Evolutionary conservation across 2,888 invertebrate genomes (phyloP), one percentile per base, ranked within the genome.

Genomic region (Serrognathus titanus): DNA sequence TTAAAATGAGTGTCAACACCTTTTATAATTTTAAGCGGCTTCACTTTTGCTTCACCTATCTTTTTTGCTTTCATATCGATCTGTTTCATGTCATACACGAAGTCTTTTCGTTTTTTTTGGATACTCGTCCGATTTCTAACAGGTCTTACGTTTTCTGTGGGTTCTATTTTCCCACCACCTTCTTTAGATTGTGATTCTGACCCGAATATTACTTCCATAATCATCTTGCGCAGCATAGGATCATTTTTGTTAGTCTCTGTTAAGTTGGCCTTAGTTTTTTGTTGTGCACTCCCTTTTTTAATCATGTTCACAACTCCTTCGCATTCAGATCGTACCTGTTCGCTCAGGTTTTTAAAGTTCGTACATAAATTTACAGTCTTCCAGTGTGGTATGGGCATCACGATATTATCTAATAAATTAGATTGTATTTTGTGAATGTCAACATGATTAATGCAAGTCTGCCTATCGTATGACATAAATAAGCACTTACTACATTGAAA

Each of bases 401-500:
- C 70, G 59, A 73, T 75, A 57, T 76, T 74, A 8, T 73, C 66
- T 8, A 78, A 72, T 31, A 70, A 61, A 6, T 31, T 31, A 59
- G 83, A 82, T 7, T 78, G 82, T 3, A 80, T 79, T 52, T 85
- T 78, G 64, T 83, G 82, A 69, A 16, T 16, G 9, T 82, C 83
- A 1, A 86, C 82, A 69, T 90, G 90, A 58, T 83, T 82, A 1
- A 85, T 81, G 45, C 88, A 82, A 62, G 86, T 85, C 48, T 82
- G 82, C 64, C 85, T 86, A 10, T 82, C 78, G 63, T 85, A 88
- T 58, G 86, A 83, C 69, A 85, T 85, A 69, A 83, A 90, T 50
- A 84, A 82, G 74, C 92, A 92, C 12, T 87, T 75, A 67, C 85
- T 87, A 70, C 92, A 92, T 54, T 87, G 86, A 71, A 86, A 92